Base-by-base conservation (phyloP, 2,888 invertebrate genomes). In the Rhagium mordax region DNA sequence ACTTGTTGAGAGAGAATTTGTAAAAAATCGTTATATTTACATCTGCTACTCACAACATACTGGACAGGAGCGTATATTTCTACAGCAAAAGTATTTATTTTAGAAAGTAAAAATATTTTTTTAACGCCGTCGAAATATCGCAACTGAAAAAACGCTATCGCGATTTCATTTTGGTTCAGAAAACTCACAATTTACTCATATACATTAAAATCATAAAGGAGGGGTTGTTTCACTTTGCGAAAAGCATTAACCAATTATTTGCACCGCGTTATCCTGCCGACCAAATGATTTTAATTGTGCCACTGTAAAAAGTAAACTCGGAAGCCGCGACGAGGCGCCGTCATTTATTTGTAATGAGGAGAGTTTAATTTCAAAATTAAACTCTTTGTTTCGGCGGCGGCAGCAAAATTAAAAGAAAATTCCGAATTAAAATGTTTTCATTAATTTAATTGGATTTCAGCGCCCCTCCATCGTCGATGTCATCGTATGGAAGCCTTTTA, bases 1-100 rank as follows among this genome's bases (percentile, higher is more conserved):
- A 55, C 55, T 55, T 55, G 55, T 55, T 55, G 55, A 55, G 10
- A 24, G 7, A 3, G n/a, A 55, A 55, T n/a, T 2, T 24, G n/a
- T 15, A 24, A 24, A 55, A 55, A 24, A 55, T 24, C 24, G 24
- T 7, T 24, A 27, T 55, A 24, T 55, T 55, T 55, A 51, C 51
- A 51, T 51, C 20, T 51, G 13, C 51, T 51, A 41, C 18, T 51
- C 51, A 51, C 51, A 41, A 41, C 41, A 41, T 41, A 13, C n/a
- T 41, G 10, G n/a, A 4, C 41, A 41, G 13, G 41, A 4, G 41
- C 41, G n/a, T 41, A 41, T 13, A 41, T 41, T n/a, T n/a, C n/a
- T 41, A 41, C 41, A 13, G 4, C n/a, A 41, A 41, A 41, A n/a
- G 41, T 41, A 41, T 41, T 41, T 41, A 41, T 41, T 41, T 41